These are phyloP conservation scores for Ypsolopha scabrella DNA, from an alignment of 2,888 invertebrate species.

Conservation along the genomic window DNA sequence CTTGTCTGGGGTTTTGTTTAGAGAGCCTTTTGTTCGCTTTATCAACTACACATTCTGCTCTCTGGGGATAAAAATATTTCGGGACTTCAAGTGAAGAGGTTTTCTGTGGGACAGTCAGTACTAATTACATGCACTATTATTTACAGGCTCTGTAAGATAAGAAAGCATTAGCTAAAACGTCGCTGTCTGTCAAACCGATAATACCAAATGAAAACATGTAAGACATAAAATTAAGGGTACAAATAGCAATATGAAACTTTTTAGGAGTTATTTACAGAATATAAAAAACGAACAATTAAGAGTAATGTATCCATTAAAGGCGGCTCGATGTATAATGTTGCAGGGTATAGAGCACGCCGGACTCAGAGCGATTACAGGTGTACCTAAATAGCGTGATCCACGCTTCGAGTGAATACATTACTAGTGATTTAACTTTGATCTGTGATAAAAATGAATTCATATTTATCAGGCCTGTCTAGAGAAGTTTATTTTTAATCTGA, in stretches of 20 bases:
- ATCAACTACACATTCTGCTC: slow-evolving; percentile 32
- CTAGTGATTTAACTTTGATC: slow-evolving; percentile 14
- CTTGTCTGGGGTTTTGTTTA: slow-evolving; percentile 35
- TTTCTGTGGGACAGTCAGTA: slow-evolving; percentile 2
- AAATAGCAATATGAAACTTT: neutral
- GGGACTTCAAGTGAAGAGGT: slow-evolving; percentile 67
- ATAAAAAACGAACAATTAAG: neutral
- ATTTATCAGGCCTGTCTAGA: slow-evolving; percentile 15
- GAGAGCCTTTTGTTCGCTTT: slow-evolving; percentile 38
- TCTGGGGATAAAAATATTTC: slow-evolving; percentile 40
- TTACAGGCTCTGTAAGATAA: neutral
- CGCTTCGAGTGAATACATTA: neutral
- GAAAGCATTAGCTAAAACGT: too few relatives aligned
- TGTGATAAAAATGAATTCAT: slow-evolving; percentile 28
- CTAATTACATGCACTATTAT: neutral
- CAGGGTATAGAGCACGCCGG: too few relatives aligned
- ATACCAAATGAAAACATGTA: neutral
- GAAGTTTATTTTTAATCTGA: slow-evolving; percentile 1
- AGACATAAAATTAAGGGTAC: neutral
- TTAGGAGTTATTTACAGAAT: neutral
- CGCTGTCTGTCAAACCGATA: neutral
- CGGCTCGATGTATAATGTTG: neutral
- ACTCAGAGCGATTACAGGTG: too few relatives aligned
- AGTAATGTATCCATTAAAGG: neutral
- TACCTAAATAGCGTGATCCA: neutral